Base-by-base conservation (phyloP, 2,888 invertebrate species). In the Argyresthia albistria region DNA sequence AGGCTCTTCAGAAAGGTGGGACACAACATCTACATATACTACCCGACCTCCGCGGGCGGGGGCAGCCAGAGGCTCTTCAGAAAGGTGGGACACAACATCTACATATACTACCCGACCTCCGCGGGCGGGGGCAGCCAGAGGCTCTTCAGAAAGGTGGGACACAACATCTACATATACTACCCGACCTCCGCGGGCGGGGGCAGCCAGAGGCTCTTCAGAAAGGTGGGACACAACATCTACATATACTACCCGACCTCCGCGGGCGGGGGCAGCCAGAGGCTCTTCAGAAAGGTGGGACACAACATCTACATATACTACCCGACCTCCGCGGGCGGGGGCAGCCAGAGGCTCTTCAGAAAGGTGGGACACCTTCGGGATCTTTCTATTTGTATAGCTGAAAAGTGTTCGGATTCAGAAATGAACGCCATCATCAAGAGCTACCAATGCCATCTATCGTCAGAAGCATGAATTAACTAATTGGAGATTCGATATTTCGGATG, bases 281-380 rank as follows among this genome's bases (percentile, higher is more conserved):
- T 99, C 43, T 99, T 99, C 84, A 91, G 99, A 77, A 99, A 99
- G 91, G 97, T 96, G 81, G 58, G 56, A 48, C n/a, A n/a, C 79
- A 99, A 99, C 78, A 98, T 99, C 73, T 98, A 98, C 76, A 99
- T 99, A 65, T 99, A 99, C 80, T 99, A 99, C 84, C 99, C 99
- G 0, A 97, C 97, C 11, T 97, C 97, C 1, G 99, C 99, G 2
- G 99, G 97, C 35, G 99, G 99, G 6, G 99, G 99, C 12, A 97
- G 97, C 72, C 99, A 99, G 74, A 90, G 98, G 60, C 89, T 99
- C 43, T 99, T 99, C 84, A 91, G 99, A 77, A 99, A 99, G 91
- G 97, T 96, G 81, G 58, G 56, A 48, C n/a, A n/a, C n/a, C n/a
- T n/a, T n/a, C n/a, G n/a, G n/a, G n/a, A n/a, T n/a, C n/a, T n/a